Conservation (phyloP, 2,113 vertebrate species). For the Sitta europaea region DNA sequence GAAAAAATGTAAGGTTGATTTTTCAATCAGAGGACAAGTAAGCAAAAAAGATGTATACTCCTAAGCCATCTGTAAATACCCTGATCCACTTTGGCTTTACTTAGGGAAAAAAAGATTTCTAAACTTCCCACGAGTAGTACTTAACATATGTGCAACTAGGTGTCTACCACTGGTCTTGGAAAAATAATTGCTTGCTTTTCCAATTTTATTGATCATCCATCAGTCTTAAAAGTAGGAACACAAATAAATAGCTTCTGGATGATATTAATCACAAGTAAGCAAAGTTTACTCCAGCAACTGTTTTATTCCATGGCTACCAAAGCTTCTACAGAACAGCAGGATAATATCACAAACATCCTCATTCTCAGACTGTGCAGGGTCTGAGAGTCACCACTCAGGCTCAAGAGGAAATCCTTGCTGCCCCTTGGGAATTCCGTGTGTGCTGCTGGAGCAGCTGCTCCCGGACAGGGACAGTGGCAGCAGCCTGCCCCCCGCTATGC, state of each 20-base stretch:
- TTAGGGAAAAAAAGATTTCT: neutral
- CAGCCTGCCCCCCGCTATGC: neutral
- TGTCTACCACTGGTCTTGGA: neutral
- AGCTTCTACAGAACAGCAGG: neutral
- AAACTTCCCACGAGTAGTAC: neutral
- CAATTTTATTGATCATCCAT: neutral
- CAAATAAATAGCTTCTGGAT: neutral
- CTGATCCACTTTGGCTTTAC: neutral
- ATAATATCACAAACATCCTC: neutral
- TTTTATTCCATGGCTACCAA: neutral
- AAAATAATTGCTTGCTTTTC: neutral
- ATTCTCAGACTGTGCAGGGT: neutral
- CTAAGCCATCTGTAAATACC: neutral
- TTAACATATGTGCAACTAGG: neutral
- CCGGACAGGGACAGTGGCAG: accelerated
- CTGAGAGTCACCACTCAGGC: neutral
- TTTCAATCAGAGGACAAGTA: neutral
- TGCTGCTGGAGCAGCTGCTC: neutral
- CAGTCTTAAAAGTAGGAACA: neutral
- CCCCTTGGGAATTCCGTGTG: accelerated
- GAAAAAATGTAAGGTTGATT: neutral
- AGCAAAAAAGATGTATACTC: neutral
- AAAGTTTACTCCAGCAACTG: neutral
- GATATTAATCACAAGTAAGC: neutral
- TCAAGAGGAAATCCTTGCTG: neutral